Base-by-base conservation (phyloP, 2,797 vertebrate species). In the Hydrophis major region DNA sequence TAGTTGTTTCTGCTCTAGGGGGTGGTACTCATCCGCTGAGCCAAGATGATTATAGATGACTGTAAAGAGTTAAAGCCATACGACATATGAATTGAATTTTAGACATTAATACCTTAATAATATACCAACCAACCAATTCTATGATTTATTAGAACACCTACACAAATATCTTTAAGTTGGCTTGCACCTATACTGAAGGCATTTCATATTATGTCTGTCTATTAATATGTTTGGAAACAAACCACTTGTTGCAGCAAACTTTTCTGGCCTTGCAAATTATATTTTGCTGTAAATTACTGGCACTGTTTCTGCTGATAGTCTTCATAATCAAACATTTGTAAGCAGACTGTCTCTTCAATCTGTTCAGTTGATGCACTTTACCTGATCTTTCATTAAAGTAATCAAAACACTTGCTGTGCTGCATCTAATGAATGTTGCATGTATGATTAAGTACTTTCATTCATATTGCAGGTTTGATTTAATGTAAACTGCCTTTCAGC, bases 361-460 rank as follows among this genome's bases (percentile, higher is more conserved):
- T 98, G 97, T 96, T 97, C 97, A 97, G 97, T 97, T 97, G 97
- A 97, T 98, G 98, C 98, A 98, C 97, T 98, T 98, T 98, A 98
- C 97, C 97, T 98, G 98, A 98, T 98, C 98, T 98, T 98, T 98
- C 97, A 98, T 98, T 98, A 98, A 97, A 98, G 97, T 97, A 97
- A 98, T 98, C 97, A 97, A 98, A 97, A 98, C 97, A 98, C 97
- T 97, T 97, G 97, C 97, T 98, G 98, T 97, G 97, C 97, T 96
- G 37, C 96, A 94, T 97, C 98, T 98, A 98, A 98, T 98, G 97
- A 98, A 98, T 98, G 98, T 98, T 98, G 98, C 97, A 98, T 98
- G 97, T 97, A 97, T 98, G 97, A 98, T 98, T 98, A 98, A 98
- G 97, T 98, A 97, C 97, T 98, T 98, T 98, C 98, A 98, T 98